Conservation (phyloP, 2,888 invertebrate genomes). For the Eumacrocentrus americanus region DNA sequence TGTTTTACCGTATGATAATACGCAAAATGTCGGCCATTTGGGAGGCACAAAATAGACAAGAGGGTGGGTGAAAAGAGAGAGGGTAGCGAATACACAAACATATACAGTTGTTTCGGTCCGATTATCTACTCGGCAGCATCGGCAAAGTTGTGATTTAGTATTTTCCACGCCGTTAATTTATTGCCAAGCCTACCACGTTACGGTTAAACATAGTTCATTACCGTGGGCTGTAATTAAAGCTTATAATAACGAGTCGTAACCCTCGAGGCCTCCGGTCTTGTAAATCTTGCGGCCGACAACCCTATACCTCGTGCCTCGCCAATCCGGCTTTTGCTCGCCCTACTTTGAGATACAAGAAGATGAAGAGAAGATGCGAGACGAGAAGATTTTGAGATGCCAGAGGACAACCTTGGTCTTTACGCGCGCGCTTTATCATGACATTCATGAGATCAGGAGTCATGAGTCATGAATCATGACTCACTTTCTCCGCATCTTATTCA, state of each 20-base stretch:
- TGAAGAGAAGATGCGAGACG: too few relatives aligned
- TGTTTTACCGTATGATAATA: background rate
- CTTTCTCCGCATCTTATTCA: constrained; percentile 14
- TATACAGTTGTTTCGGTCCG: constrained; percentile 55
- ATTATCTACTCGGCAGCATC: constrained; percentile 60
- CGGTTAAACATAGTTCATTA: constrained; percentile 61
- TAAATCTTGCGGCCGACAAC: constrained; percentile 55
- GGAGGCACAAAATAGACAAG: constrained; percentile 7
- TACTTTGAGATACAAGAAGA: constrained; percentile 3
- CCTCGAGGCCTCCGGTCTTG: constrained; percentile 55
- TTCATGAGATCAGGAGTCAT: too few relatives aligned
- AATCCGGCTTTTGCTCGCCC: background rate
- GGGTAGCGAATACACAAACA: constrained; percentile 16
- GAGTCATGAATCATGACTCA: too few relatives aligned
- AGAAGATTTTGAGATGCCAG: background rate
- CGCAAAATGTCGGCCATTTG: background rate
- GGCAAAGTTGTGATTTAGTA: constrained; percentile 60
- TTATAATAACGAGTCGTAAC: constrained; percentile 59
- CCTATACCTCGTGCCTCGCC: constrained; percentile 30
- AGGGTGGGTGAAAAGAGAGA: constrained; percentile 22
- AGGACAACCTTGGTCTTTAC: too few relatives aligned
- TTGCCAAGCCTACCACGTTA: constrained; percentile 59
- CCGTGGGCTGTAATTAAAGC: constrained; percentile 59
- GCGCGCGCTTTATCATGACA: too few relatives aligned
- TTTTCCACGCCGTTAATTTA: constrained; percentile 60